phyloP scores from a whole-genome alignment of 2,888 invertebrate genomes.

The Habroteleia sp. region DNA sequence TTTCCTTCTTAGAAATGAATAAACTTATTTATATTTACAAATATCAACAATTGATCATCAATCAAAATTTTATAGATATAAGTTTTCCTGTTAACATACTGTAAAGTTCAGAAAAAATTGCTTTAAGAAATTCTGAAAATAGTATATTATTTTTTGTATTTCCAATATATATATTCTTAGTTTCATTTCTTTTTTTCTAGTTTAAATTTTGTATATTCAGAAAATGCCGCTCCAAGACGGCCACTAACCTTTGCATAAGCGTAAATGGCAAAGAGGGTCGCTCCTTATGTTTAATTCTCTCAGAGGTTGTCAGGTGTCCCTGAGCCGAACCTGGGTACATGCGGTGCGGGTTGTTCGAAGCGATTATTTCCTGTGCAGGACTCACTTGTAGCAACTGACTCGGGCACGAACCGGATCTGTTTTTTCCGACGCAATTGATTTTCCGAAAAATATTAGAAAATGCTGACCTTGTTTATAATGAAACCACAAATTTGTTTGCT shows the following conservation, averaged over 20 bases:
- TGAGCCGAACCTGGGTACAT: slow-evolving; percentile 80
- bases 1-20: too few species aligned
- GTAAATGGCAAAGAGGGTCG: slow-evolving; percentile 82
- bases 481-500: slow-evolving; percentile 58
- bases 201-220: too few species aligned
- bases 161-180: too few species aligned
- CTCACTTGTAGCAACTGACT: slow-evolving; percentile 91
- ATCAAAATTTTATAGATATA: too few species aligned
- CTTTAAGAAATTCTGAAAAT: too few species aligned
- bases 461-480: slow-evolving; percentile 40
- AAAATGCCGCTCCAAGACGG: slow-evolving; percentile 22
- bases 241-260: slow-evolving; percentile 81
- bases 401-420: slow-evolving; percentile 95
- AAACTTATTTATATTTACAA: too few species aligned
- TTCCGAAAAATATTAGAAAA: slow-evolving; percentile 61
- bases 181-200: too few species aligned
- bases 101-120: too few species aligned
- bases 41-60: too few species aligned
- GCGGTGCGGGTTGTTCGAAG: slow-evolving; percentile 75
- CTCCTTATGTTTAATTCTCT: slow-evolving; percentile 86
- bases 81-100: too few species aligned
- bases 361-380: slow-evolving; percentile 83
- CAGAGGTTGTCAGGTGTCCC: slow-evolving; percentile 81
- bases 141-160: too few species aligned
- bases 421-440: slow-evolving; percentile 69